Evolutionary conservation across 2,797 vertebrate genomes (phyloP).

Genomic region (Megalops cyprinoides): DNA sequence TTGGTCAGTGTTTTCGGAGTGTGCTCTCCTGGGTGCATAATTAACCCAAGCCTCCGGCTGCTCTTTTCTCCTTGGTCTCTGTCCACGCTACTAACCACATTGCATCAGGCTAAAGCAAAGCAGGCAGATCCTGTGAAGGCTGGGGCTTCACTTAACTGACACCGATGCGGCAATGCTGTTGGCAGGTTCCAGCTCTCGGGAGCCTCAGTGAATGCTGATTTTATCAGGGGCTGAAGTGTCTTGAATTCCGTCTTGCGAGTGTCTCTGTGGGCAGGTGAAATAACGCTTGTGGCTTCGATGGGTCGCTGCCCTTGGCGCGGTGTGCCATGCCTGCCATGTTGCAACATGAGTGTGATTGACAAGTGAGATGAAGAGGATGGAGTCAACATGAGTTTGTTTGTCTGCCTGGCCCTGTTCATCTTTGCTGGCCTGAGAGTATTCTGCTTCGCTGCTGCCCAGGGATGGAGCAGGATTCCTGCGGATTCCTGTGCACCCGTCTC

Average conservation of each 20-base stretch:
- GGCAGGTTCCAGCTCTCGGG: background rate
- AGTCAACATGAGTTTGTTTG: slow-evolving; percentile 8
- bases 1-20: slow-evolving; percentile 5
- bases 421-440: slow-evolving; percentile 53
- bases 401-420: slow-evolving; percentile 44
- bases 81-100: background rate
- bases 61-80: background rate
- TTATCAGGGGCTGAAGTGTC: background rate
- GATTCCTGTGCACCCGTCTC: background rate
- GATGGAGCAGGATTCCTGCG: slow-evolving; percentile 27
- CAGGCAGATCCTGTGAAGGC: slow-evolving; percentile 24
- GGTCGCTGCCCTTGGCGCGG: background rate
- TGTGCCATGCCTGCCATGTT: background rate
- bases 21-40: slow-evolving; percentile 11
- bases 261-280: background rate
- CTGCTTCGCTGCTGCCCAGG: slow-evolving; percentile 32
- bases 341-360: background rate
- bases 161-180: background rate
- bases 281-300: background rate
- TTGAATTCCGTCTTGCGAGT: background rate
- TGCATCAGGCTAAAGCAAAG: background rate
- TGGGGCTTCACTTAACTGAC: background rate
- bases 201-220: background rate
- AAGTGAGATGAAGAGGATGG: background rate
- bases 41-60: background rate